Percentiles rank a stretch among this genome's conserved stretches.
Conservation (phyloP, 1,140 invertebrate genomes). For the Drosophila lacertosa region DNA sequence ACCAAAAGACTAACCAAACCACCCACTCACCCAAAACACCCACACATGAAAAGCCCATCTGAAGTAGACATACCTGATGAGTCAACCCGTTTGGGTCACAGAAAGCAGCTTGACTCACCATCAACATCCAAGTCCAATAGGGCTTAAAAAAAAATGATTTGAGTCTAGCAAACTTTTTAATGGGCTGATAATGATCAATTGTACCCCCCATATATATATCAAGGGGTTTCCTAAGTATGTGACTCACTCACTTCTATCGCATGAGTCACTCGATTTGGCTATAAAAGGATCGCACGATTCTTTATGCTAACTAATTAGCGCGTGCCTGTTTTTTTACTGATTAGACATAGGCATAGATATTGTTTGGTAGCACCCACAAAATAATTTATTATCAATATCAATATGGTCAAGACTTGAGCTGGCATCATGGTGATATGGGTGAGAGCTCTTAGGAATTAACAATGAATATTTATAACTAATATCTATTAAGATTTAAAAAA, state of each 20-base stretch:
- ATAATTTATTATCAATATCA: conserved; percentile 13
- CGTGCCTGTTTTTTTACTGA: conserved; percentile 6
- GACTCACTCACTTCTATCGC: conserved; percentile 28
- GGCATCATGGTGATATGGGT: not conserved
- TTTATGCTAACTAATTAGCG: conserved; percentile 6
- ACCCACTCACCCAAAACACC: not conserved
- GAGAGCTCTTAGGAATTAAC: no score
- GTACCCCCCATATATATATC: conserved; percentile 4
- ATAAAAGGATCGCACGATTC: conserved; percentile 33
- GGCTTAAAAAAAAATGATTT: conserved; percentile 17
- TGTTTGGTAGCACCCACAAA: not conserved
- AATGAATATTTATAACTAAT: no score
- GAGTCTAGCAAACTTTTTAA: conserved; percentile 38
- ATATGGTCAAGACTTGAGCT: not conserved
- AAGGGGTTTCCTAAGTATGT: conserved; percentile 62
- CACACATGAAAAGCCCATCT: conserved; percentile 7
- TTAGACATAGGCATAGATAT: not conserved
- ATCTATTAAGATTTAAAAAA: no score
- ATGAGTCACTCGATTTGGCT: conserved; percentile 39
- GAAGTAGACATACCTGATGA: conserved; percentile 35
- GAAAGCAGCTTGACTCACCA: conserved; percentile 47
- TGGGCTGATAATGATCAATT: conserved; percentile 45
- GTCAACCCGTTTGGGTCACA: conserved; percentile 28
- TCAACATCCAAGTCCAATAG: conserved; percentile 7
- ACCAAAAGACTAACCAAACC: not conserved